These are phyloP conservation scores for Scaptomyza cyrtandrae DNA, from an alignment of 2,888 invertebrate species.

Conservation along the genomic window DNA sequence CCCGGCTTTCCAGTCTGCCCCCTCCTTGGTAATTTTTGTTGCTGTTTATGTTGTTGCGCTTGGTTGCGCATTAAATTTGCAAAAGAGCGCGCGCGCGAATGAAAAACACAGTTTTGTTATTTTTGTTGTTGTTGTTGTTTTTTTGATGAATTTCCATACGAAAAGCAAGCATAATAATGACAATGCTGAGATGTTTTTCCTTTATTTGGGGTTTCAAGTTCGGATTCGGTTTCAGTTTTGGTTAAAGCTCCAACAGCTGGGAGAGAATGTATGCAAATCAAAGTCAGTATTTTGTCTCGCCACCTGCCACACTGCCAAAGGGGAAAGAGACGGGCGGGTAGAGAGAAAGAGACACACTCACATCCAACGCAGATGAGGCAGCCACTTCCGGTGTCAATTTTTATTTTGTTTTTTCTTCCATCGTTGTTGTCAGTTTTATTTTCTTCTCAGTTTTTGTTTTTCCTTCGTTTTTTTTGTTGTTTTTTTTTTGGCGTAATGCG, in stretches of 20 bases:
- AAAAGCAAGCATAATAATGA: conserved; percentile 62
- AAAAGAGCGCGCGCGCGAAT: conserved; percentile 42
- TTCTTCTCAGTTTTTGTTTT: conserved; percentile 15
- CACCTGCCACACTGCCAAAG: conserved; percentile 10
- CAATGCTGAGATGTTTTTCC: conserved; percentile 65
- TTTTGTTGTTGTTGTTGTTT: no score
- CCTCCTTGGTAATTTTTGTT: conserved; percentile 5
- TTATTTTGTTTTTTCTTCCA: conserved; percentile 28
- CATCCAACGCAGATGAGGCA: conserved; percentile 68
- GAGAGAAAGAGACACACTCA: conserved; percentile 4
- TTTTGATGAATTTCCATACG: conserved; percentile 64
- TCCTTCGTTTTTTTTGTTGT: not conserved
- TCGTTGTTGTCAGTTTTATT: conserved; percentile 43
- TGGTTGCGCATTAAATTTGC: conserved; percentile 71
- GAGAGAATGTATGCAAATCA: conserved; percentile 70
- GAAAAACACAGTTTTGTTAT: conserved; percentile 16
- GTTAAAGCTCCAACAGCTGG: not conserved
- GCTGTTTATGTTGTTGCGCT: conserved; percentile 64
- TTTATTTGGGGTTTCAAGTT: conserved; percentile 32
- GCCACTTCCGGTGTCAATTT: conserved; percentile 79
- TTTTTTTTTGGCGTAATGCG: conserved; percentile 39
- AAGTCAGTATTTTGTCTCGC: conserved; percentile 72
- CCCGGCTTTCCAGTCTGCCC: not conserved
- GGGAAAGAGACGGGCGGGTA: not conserved
- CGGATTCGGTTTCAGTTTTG: conserved; percentile 10